A percentile compares a stretch with the other conserved stretches of the same genome.
Conservation (phyloP, 2,113 vertebrate species). For the Channa maculata region DNA sequence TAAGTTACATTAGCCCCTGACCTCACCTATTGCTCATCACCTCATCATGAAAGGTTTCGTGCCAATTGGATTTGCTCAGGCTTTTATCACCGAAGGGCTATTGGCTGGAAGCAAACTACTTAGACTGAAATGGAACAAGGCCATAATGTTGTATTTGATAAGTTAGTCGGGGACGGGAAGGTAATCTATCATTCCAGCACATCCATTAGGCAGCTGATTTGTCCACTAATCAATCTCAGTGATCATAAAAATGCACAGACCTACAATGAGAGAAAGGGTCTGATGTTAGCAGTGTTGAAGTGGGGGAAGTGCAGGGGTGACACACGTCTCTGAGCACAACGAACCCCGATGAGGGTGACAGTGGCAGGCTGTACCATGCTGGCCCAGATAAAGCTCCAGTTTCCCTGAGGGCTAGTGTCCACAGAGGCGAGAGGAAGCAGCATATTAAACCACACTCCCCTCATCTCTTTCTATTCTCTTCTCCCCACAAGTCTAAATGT, state of each 20-base stretch:
- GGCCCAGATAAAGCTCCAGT: conserved; percentile 49
- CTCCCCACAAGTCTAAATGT: conserved; percentile 8
- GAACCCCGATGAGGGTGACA: conserved; percentile 27
- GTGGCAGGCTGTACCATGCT: conserved; percentile 64
- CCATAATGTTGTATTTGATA: conserved; percentile 69
- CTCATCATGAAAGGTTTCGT: conserved; percentile 61
- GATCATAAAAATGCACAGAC: conserved; percentile 42
- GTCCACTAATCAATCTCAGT: conserved; percentile 64
- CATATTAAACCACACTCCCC: conserved; percentile 29
- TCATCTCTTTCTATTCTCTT: conserved; percentile 14
- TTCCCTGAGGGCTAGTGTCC: conserved; percentile 31
- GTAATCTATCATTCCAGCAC: conserved; percentile 60
- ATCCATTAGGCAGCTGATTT: conserved; percentile 62
- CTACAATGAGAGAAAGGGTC: conserved; percentile 24
- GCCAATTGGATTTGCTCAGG: conserved; percentile 61
- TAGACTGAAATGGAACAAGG: conserved; percentile 63
- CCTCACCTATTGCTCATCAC: conserved; percentile 73
- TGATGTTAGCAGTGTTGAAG: conserved; percentile 22
- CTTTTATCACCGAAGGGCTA: conserved; percentile 67
- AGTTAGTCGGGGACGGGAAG: conserved; percentile 37
- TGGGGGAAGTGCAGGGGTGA: neutral
- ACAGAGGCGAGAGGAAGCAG: conserved; percentile 51
- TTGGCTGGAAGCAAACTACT: conserved; percentile 52
- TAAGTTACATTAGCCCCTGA: conserved; percentile 65
- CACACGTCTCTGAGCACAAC: conserved; percentile 22